These are phyloP conservation scores for Delphinapterus leucas DNA, from an alignment of 2,113 vertebrate genomes.

Conservation along the genomic window DNA sequence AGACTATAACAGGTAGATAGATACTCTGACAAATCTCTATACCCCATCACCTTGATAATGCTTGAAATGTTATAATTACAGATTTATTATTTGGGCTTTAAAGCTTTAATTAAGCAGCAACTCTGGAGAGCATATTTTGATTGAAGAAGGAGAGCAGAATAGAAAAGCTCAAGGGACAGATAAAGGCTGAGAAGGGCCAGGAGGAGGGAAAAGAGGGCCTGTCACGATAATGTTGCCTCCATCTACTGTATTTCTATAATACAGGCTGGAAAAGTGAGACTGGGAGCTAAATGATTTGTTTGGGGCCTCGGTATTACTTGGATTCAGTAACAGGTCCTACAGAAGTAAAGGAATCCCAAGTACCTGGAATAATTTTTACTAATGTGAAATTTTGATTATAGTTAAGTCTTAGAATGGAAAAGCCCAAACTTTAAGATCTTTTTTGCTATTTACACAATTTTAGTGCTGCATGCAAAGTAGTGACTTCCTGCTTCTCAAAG, in stretches of 20 bases:
- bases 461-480: neutral
- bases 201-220: neutral
- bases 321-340: neutral
- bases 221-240: neutral
- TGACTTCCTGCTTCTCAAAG: neutral
- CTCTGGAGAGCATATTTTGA: neutral
- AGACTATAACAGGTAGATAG: neutral
- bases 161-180: neutral
- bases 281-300: neutral
- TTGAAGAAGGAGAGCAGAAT: neutral
- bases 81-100: neutral
- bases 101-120: neutral
- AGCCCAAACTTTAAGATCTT: neutral
- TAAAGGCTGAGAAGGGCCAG: neutral
- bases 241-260: neutral
- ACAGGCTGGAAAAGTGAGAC: neutral
- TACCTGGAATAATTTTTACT: neutral
- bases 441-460: neutral
- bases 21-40: neutral
- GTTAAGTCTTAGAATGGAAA: neutral
- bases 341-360: neutral
- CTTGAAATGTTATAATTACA: neutral
- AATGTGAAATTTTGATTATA: neutral
- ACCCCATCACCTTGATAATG: neutral
- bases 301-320: neutral